These are phyloP conservation scores for Tubulanus polymorphus DNA, from an alignment of 2,888 invertebrate genomes.

Conservation along the genomic window DNA sequence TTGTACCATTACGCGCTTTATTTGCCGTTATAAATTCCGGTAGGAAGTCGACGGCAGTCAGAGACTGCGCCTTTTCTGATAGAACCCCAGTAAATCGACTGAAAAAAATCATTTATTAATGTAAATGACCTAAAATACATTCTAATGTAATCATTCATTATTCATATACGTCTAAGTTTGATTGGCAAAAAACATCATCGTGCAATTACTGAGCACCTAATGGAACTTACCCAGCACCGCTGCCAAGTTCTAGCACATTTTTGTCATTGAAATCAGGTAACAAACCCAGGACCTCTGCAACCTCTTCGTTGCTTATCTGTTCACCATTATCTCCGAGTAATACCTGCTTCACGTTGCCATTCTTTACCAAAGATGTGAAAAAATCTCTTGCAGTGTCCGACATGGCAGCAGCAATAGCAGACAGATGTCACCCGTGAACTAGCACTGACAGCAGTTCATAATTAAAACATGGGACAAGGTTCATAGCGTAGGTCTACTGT, in stretches of 20 bases:
- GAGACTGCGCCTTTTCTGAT: conserved; percentile 47
- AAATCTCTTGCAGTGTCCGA: too few relatives aligned
- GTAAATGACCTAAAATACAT: too few relatives aligned
- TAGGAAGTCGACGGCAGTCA: conserved; percentile 57
- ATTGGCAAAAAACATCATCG: too few relatives aligned
- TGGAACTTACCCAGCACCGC: conserved; percentile 54
- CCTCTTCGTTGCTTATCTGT: conserved; percentile 38
- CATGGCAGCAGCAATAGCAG: too few relatives aligned
- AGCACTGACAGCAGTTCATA: too few relatives aligned
- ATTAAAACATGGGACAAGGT: too few relatives aligned
- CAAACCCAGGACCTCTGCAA: conserved; percentile 51
- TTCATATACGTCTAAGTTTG: too few relatives aligned
- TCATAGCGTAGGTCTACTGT: too few relatives aligned
- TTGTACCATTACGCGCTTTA: conserved; percentile 46
- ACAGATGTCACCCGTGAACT: too few relatives aligned
- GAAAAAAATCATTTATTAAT: too few relatives aligned
- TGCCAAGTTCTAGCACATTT: conserved; percentile 55
- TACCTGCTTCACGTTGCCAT: conserved; percentile 47
- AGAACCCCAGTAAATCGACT: conserved; percentile 56
- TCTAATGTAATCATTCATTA: too few relatives aligned
- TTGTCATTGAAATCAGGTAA: conserved; percentile 51
- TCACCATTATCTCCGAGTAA: conserved; percentile 50
- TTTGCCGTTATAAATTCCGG: conserved; percentile 55
- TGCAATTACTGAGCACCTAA: background rate
- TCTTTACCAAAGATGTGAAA: too few relatives aligned